phyloP scores from a whole-genome alignment of 2,888 invertebrate genomes.

The Stomorhina lunata region DNA sequence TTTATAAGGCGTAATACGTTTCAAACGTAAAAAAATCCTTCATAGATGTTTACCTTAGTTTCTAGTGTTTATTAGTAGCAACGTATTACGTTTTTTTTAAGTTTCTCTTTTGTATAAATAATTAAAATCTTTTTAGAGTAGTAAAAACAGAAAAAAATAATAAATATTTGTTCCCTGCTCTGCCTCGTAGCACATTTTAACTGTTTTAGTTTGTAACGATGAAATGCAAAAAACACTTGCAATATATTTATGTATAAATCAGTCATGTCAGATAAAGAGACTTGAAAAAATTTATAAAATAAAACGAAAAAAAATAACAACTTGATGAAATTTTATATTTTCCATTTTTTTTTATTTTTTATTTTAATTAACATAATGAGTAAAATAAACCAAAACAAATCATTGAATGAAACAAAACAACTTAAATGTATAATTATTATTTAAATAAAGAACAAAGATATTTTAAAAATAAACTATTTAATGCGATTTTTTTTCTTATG shows the following conservation, averaged over 20 bases:
- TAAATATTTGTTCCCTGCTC: background rate
- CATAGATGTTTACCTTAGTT: slow-evolving; percentile 60
- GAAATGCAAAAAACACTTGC: background rate
- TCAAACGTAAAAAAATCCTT: slow-evolving; percentile 41
- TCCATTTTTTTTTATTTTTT: slow-evolving; percentile 3
- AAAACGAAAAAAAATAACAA: slow-evolving; percentile 1
- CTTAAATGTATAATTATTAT: slow-evolving; percentile 25
- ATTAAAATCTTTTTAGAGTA: slow-evolving; percentile 40
- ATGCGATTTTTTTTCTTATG: slow-evolving; percentile 12
- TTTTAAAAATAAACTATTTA: background rate
- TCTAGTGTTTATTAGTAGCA: slow-evolving; percentile 54
- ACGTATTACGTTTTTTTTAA: slow-evolving; percentile 64
- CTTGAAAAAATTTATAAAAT: slow-evolving; percentile 15
- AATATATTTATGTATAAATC: background rate
- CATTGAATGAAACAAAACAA: slow-evolving; percentile 8
- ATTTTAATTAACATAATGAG: slow-evolving; percentile 37
- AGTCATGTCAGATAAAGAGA: slow-evolving; percentile 18
- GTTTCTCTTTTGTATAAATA: slow-evolving; percentile 51
- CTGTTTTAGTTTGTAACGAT: slow-evolving; percentile 23
- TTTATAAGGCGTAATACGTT: slow-evolving; percentile 58
- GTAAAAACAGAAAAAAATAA: background rate
- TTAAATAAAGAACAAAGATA: slow-evolving; percentile 12
- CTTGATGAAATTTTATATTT: slow-evolving; percentile 30
- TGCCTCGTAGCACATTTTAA: slow-evolving; percentile 11
- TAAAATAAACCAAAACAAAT: slow-evolving; percentile 28